Percentiles rank a stretch among this genome's conserved stretches.
Conservation (phyloP, 2,888 invertebrate genomes). For the Nephrotoma flavescens region DNA sequence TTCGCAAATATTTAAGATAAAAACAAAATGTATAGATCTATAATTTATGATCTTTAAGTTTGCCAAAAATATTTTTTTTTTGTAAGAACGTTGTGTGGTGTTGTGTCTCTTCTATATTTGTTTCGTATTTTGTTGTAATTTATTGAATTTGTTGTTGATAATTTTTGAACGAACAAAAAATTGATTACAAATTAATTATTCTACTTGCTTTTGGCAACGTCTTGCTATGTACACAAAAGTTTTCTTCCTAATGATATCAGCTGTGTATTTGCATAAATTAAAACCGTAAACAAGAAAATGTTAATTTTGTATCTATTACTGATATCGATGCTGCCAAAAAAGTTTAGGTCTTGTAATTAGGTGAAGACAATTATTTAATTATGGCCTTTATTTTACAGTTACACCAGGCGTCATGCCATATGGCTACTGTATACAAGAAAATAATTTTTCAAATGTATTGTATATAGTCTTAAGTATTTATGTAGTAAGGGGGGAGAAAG, state of each 20-base stretch:
- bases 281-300: neutral
- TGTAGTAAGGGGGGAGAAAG: neutral
- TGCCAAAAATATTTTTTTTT: neutral
- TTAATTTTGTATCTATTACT: neutral
- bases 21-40: neutral
- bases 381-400: neutral
- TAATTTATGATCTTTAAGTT: neutral
- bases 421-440: neutral
- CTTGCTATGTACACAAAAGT: neutral
- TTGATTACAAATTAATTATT: neutral
- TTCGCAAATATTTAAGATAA: neutral
- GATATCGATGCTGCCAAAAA: neutral
- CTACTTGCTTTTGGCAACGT: neutral
- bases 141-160: neutral
- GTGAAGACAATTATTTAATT: neutral
- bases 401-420: neutral
- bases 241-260: neutral
- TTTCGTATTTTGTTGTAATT: neutral
- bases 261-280: neutral
- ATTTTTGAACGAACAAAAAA: neutral
- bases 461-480: neutral
- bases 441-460: neutral
- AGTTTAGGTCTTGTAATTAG: neutral
- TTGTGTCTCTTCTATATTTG: neutral
- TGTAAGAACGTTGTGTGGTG: neutral